Conservation (phyloP, 2,113 vertebrate species). For the Notothenia rossii region DNA sequence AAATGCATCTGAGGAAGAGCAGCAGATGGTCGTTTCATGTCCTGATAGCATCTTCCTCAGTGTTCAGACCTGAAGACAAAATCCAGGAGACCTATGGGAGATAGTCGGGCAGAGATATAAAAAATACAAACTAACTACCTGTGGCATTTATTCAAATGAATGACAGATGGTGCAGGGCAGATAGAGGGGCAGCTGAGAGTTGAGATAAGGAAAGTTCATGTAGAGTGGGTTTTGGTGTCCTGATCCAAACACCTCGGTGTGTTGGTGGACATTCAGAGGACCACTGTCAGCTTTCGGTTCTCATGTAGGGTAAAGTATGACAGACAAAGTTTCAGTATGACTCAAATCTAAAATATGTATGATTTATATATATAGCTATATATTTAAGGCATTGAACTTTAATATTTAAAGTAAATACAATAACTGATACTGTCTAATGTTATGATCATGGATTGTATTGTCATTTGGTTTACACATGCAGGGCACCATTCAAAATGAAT, state of each 20-base stretch:
- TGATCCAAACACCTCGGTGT: constrained; percentile 35
- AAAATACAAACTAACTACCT: constrained; percentile 51
- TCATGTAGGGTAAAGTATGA: too few species aligned
- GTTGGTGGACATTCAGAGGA: constrained; percentile 31
- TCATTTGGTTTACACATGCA: too few species aligned
- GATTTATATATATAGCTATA: too few species aligned
- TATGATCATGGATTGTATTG: too few species aligned
- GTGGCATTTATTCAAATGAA: constrained; percentile 70
- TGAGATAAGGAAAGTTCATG: constrained; percentile 48
- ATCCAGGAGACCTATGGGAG: constrained; percentile 51
- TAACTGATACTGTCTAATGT: too few species aligned
- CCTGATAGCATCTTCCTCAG: constrained; percentile 37
- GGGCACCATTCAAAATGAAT: too few species aligned
- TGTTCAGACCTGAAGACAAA: constrained; percentile 34
- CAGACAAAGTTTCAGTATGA: too few species aligned
- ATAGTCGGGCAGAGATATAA: constrained; percentile 43
- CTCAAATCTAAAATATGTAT: too few species aligned
- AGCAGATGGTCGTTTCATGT: constrained; percentile 65
- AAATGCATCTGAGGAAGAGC: neutral
- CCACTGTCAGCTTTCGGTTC: neutral
- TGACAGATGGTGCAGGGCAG: constrained; percentile 50
- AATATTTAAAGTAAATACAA: too few species aligned
- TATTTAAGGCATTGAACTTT: too few species aligned
- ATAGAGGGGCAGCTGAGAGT: constrained; percentile 46
- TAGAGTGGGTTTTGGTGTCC: constrained; percentile 22